phyloP scores from a whole-genome alignment of 2,888 invertebrate genomes.

The Perithous albicinctus region DNA sequence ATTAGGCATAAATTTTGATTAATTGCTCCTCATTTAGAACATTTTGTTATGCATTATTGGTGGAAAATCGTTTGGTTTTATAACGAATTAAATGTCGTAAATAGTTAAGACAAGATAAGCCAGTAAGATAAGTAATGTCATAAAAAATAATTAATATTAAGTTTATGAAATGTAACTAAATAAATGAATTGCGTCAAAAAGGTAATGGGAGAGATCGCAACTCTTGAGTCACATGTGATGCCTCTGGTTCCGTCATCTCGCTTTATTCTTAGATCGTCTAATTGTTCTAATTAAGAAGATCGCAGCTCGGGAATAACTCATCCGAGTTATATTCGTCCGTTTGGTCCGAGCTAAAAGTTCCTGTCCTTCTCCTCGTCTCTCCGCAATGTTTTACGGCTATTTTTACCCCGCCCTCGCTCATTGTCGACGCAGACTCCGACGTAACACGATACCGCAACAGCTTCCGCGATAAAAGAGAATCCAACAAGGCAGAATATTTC shows the following conservation, averaged over 20 bases:
- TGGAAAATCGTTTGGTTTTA: no score
- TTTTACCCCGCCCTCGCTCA: constrained; percentile 73
- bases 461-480: constrained; percentile 62
- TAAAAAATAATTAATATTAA: no score
- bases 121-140: no score
- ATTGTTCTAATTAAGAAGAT: constrained; percentile 82
- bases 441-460: constrained; percentile 61
- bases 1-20: no score
- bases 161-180: neutral
- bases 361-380: constrained; percentile 58
- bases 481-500: no score
- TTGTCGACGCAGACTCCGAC: constrained; percentile 69
- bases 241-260: constrained; percentile 74
- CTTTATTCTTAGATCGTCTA: constrained; percentile 79
- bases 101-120: no score
- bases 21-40: no score
- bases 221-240: constrained; percentile 7
- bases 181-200: neutral
- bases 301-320: constrained; percentile 79
- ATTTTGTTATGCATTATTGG: no score
- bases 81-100: no score
- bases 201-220: no score
- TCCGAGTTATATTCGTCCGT: constrained; percentile 79
- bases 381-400: constrained; percentile 72
- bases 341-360: constrained; percentile 66